These are phyloP conservation scores for Rhizomys pruinosus DNA, from an alignment of 2,113 vertebrate species.

Conservation along the genomic window DNA sequence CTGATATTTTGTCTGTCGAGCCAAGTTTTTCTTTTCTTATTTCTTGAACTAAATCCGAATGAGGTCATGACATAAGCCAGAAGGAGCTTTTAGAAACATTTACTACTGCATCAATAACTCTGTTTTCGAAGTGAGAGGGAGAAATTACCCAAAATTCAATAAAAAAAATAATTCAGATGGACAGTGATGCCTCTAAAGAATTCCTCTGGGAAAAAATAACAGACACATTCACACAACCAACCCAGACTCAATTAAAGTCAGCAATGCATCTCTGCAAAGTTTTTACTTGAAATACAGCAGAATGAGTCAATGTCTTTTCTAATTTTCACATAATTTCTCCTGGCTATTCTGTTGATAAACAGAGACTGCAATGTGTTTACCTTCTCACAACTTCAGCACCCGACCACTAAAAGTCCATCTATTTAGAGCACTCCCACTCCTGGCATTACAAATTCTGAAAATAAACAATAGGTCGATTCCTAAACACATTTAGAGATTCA, in stretches of 20 bases:
- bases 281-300: constrained; percentile 25
- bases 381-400: constrained; percentile 23
- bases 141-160: constrained; percentile 34
- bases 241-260: constrained; percentile 50
- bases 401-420: not conserved
- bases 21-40: constrained; percentile 2
- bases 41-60: constrained; percentile 23
- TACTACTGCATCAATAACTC: not conserved
- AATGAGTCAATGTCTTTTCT: constrained; percentile 33
- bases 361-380: constrained; percentile 43
- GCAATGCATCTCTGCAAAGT: not conserved
- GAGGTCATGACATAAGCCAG: not conserved
- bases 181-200: not conserved
- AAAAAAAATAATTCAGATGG: not conserved
- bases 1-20: constrained; percentile 24
- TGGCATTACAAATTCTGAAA: too few relatives aligned
- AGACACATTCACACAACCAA: not conserved
- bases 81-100: not conserved
- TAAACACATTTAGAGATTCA: too few relatives aligned
- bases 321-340: constrained; percentile 38
- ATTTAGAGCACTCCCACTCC: not conserved
- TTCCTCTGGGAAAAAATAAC: not conserved
- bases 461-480: too few relatives aligned
- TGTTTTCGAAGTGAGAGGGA: not conserved
- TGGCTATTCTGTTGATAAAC: not conserved